Conservation (phyloP, 2,888 invertebrate genomes). For the Xylota sylvarum region DNA sequence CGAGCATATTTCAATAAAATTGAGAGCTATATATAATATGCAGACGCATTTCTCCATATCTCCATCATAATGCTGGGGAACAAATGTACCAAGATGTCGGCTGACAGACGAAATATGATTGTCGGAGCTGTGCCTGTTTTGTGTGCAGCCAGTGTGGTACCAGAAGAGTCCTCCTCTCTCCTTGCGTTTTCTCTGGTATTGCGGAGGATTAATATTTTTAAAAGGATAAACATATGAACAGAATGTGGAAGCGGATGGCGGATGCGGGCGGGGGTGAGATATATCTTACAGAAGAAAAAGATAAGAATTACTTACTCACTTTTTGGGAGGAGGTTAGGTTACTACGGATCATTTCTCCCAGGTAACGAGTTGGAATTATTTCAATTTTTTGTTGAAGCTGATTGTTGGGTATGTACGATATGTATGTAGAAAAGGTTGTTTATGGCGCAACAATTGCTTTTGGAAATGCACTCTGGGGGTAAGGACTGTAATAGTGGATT, state of each 20-base stretch:
- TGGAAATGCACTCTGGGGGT: slow-evolving; percentile 31
- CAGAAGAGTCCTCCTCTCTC: slow-evolving; percentile 18
- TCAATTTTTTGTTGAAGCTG: slow-evolving; percentile 1
- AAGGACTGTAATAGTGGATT: slow-evolving; percentile 8
- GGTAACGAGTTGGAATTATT: slow-evolving; percentile 28
- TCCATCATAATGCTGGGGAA: slow-evolving; percentile 59
- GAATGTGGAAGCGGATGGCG: background rate
- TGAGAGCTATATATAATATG: slow-evolving; percentile 73
- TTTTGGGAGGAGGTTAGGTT: slow-evolving; percentile 19
- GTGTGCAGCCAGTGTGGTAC: slow-evolving; percentile 21
- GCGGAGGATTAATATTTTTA: slow-evolving; percentile 72
- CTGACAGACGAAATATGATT: slow-evolving; percentile 76
- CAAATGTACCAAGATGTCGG: slow-evolving; percentile 77
- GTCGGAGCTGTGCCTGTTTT: slow-evolving; percentile 42
- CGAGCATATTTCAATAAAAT: slow-evolving; percentile 76
- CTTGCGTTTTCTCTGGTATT: slow-evolving; percentile 47
- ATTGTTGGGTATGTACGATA: slow-evolving; percentile 19
- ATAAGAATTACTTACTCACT: slow-evolving; percentile 67
- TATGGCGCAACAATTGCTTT: slow-evolving; percentile 61
- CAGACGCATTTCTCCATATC: slow-evolving; percentile 60
- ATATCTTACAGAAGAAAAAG: slow-evolving; percentile 7
- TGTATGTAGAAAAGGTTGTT: slow-evolving; percentile 36
- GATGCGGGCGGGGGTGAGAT: background rate
- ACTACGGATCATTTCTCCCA: slow-evolving; percentile 38
- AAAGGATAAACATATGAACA: slow-evolving; percentile 71